Evolutionary conservation across 2,113 vertebrate species (phyloP), one percentile per base, ranked within the genome.

Genomic region (Mixornis gularis): DNA sequence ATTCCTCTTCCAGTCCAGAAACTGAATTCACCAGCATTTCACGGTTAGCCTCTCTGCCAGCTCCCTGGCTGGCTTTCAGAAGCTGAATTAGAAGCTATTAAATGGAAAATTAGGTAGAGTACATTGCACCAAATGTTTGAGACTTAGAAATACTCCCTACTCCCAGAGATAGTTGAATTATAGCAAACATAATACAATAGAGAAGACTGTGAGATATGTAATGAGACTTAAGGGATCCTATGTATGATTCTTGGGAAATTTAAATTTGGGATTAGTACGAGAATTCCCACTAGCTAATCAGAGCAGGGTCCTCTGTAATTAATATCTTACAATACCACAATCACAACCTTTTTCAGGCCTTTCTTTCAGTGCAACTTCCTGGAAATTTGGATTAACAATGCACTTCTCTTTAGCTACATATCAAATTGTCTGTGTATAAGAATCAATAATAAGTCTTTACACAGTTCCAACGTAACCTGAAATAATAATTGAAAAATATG

Each of bases 401-500:
- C 56, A 58, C 10, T 30, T 77, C 10, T 19, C 17, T 13, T 52
- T 83, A 64, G 15, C 29, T 53, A 41, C 6, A 9, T 40, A 52
- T 13, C 24, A 63, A 79, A 85, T 44, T 20, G 30, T 22, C 17
- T 68, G 26, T 53, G 13, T 76, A 2, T 48, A 66, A 66, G n/a
- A 43, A 53, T 55, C 25, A 6, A 29, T 48, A 60, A 30, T 10
- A 68, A 52, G 14, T 51, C 41, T 91, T 91, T 46, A 18, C 44
- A 81, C 15, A 51, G 53, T 51, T 63, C 20, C 69, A 71, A 51
- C 82, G 89, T 94, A 81, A 71, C 53, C 26, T 55, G 76, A 94
- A 95, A 81, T 48, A 89, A 86, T 94, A 92, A 95, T 93, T 96
- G 87, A 93, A 87, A 88, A 93, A 96, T 81, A 89, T 95, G 69